Base-by-base conservation (phyloP, 53 echinoderm and acorn worm species). In the Echinarachnius parma region DNA sequence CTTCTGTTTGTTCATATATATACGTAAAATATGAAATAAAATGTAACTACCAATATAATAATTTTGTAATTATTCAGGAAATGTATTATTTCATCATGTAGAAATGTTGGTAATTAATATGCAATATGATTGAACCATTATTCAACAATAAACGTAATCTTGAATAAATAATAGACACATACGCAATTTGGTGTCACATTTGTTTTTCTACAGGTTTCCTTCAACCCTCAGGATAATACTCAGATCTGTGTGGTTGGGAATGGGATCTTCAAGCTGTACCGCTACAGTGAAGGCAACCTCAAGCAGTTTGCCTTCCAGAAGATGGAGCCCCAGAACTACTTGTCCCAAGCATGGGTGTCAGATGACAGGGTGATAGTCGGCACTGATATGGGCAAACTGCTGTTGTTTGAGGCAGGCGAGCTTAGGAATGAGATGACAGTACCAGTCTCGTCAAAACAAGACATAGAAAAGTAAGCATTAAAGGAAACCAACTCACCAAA, bases 221-320 rank as follows among this genome's bases (percentile, higher is more conserved):
- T 96, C 86, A 96, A 96, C 32, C 95, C 95, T 3, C 96, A 96
- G 88, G 96, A 95, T 67, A 96, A 96, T 78, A 95, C 98, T 25
- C 98, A 98, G 62, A 82, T 98, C 65, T 91, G 98, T 48, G 98
- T 98, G 2, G 88, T 98, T 2, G 98, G 98, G 21, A 89, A 98
- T 30, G 98, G 91, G 27, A 98, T 98, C 83, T 98, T 98, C 83
- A 91, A 91, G 65, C 77, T 98, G 25, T 98, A 79, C 70, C 91
- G 98, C 34, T 98, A 98, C 86, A 98, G 98, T 55, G 98, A 98
- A 48, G 98, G 98, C 33, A 98, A 98, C 82, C 81, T 98, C 21
- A 91, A 91, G 36, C 98, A 98, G 76, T 98, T 98, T 83, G 98
- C 98, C 42, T 98, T 98, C 78, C 98, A 98, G 81, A 98, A 98